phyloP scores from a whole-genome alignment of 2,797 vertebrate species.

The Falco concolor region DNA sequence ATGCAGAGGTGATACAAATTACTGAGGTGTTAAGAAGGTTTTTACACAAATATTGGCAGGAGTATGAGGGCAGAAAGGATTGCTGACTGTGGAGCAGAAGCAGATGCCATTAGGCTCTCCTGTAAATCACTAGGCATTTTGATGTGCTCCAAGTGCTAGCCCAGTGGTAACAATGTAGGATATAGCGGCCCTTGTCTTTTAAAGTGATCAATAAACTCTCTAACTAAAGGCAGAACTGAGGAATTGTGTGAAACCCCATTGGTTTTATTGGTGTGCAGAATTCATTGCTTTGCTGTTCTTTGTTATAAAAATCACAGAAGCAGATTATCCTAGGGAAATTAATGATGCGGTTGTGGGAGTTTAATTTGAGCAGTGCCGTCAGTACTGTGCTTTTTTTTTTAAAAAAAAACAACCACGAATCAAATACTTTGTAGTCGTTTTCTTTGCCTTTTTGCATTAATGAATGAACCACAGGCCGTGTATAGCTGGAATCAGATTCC shows the following conservation, averaged over 20 bases:
- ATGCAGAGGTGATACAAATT: neutral
- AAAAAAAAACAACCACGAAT: neutral
- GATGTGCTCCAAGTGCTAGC: neutral
- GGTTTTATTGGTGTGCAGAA: neutral
- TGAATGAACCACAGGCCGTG: rapidly evolving
- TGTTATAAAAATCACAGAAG: neutral
- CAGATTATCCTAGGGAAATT: neutral
- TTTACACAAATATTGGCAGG: neutral
- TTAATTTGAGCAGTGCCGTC: neutral
- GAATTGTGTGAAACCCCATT: neutral
- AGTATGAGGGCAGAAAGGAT: neutral
- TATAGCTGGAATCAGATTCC: neutral
- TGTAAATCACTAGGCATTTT: neutral
- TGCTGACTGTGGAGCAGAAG: neutral
- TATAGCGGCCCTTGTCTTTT: neutral
- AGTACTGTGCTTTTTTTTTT: neutral
- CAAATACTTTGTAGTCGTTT: neutral
- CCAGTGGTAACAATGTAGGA: neutral
- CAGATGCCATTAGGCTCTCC: neutral
- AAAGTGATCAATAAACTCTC: neutral
- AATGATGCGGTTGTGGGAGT: neutral
- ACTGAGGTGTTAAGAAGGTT: neutral
- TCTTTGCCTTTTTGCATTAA: neutral
- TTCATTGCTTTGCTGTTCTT: neutral
- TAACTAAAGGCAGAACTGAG: neutral